Percentiles rank a stretch among this genome's conserved stretches.
Evolutionary conservation across 1,140 invertebrate genomes (phyloP).

Genomic region (Diorhabda sublineata): DNA sequence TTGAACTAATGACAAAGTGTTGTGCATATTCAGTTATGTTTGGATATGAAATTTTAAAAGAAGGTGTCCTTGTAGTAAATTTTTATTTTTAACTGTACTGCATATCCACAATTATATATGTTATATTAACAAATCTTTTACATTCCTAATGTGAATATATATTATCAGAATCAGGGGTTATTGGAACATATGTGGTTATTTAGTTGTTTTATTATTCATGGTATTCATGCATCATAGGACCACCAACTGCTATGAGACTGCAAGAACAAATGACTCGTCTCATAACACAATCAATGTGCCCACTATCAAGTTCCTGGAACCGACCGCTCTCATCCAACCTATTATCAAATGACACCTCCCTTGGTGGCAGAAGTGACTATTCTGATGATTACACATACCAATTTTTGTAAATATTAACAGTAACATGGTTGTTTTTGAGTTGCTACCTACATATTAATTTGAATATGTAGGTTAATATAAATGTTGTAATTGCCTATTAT

Average conservation of each 20-base stretch:
- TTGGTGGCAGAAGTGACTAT: conserved; percentile 2
- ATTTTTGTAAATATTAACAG: conserved; percentile 1
- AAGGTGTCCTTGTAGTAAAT: too few species aligned
- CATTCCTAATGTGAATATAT: too few species aligned
- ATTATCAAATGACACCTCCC: conserved; percentile 5
- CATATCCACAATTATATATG: too few species aligned
- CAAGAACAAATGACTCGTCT: conserved; percentile 3
- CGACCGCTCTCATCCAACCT: not conserved
- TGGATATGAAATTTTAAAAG: too few species aligned
- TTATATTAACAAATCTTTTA: too few species aligned
- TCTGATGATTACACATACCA: conserved; percentile 4
- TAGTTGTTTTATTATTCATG: not conserved
- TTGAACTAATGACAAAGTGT: too few species aligned
- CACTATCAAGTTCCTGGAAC: not conserved
- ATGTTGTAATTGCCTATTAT: too few species aligned
- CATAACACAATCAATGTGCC: conserved; percentile 5
- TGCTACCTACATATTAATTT: conserved; percentile 8
- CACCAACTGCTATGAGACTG: conserved; percentile 6
- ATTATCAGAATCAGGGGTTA: too few species aligned
- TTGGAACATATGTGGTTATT: not conserved
- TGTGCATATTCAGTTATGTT: too few species aligned
- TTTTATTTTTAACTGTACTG: too few species aligned
- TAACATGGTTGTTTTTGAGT: not conserved
- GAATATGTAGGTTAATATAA: too few species aligned
- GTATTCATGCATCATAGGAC: conserved; percentile 5